A percentile compares a stretch with the other conserved stretches of the same genome.
Conservation (phyloP, 2,113 vertebrate genomes). For the Sula dactylatra region DNA sequence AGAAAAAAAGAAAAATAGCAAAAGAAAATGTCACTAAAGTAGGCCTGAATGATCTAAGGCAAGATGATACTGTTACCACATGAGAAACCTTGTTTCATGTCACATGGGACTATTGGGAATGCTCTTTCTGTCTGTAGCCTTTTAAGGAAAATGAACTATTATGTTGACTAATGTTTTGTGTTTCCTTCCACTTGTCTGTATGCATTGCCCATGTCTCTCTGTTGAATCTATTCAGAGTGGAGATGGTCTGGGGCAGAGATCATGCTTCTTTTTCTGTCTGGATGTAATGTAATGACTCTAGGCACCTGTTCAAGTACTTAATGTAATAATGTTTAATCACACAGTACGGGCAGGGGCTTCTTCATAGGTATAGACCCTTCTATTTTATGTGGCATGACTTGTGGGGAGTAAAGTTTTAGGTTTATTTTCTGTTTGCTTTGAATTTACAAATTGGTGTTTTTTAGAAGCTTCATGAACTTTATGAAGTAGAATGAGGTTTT, state of each 20-base stretch:
- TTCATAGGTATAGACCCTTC: not conserved
- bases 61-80: not conserved
- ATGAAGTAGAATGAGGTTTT: not conserved
- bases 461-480: not conserved
- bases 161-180: not conserved
- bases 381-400: not conserved
- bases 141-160: not conserved
- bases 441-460: not conserved
- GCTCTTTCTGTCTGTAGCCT: not conserved
- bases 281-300: not conserved
- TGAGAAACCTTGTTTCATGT: not conserved
- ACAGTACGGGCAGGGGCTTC: not conserved
- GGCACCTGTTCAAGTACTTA: not conserved
- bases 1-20: not conserved
- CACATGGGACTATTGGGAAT: not conserved
- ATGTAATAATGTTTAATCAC: not conserved
- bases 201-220: rapidly evolving
- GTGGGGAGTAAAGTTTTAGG: not conserved
- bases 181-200: not conserved
- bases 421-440: not conserved
- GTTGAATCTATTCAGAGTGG: not conserved
- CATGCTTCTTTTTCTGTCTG: not conserved
- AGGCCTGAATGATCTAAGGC: not conserved
- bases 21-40: not conserved
- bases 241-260: not conserved